These are phyloP conservation scores for Hemitrygon akajei DNA, from an alignment of 2,797 vertebrate genomes.

Conservation along the genomic window DNA sequence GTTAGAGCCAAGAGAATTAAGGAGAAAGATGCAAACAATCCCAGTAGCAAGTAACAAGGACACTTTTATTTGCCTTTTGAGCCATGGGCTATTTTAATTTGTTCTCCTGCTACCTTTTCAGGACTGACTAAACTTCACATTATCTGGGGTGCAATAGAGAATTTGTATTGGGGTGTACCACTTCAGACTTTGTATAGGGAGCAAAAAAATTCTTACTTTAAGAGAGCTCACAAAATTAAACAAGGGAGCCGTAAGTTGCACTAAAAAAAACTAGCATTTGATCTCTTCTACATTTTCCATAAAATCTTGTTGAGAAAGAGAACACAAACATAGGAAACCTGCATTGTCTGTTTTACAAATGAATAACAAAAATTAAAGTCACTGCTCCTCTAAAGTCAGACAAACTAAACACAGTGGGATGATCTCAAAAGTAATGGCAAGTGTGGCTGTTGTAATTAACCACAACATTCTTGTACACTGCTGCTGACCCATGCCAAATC, in stretches of 20 bases:
- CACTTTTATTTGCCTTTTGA: not conserved
- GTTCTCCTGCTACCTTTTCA: too few relatives aligned
- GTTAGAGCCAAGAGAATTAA: not conserved
- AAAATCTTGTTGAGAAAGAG: too few relatives aligned
- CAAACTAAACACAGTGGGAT: not conserved
- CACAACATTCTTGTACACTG: not conserved
- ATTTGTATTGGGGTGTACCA: not conserved
- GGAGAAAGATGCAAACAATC: not conserved
- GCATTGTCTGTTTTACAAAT: not conserved
- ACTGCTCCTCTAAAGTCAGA: not conserved
- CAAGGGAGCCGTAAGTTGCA: too few relatives aligned
- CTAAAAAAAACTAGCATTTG: too few relatives aligned
- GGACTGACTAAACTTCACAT: too few relatives aligned
- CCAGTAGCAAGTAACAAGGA: not conserved
- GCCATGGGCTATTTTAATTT: not conserved
- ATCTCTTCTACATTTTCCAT: too few relatives aligned
- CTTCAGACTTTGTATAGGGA: not conserved
- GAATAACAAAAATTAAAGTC: not conserved
- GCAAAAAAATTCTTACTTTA: not conserved
- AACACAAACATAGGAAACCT: too few relatives aligned
- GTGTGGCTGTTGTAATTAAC: not conserved
- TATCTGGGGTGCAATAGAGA: not conserved
- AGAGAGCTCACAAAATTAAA: not conserved
- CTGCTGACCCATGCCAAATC: not conserved
- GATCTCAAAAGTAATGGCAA: not conserved